These are phyloP conservation scores for Meteorus colon DNA, from an alignment of 2,888 invertebrate genomes.

Conservation along the genomic window DNA sequence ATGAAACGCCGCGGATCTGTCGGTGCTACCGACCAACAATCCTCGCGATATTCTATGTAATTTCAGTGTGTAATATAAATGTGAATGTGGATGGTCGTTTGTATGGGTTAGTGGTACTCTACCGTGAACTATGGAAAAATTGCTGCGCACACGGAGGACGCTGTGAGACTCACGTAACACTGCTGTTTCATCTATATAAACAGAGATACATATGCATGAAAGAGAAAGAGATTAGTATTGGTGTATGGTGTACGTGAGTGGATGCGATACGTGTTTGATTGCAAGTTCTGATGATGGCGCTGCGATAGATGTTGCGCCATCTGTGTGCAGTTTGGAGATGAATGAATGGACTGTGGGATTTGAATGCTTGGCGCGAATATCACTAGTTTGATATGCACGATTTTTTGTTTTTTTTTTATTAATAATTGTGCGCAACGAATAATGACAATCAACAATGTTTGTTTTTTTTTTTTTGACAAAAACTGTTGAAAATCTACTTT, in stretches of 20 bases:
- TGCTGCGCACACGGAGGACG: conserved; percentile 38
- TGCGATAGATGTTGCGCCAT: background rate
- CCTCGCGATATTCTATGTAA: conserved; percentile 18
- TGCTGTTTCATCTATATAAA: background rate
- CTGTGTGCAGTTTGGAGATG: background rate
- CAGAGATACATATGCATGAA: background rate
- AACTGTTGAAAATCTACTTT: background rate
- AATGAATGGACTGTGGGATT: background rate
- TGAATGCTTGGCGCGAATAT: background rate
- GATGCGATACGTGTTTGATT: background rate
- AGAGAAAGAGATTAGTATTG: background rate
- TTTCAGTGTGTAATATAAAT: conserved; percentile 26
- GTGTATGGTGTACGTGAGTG: background rate
- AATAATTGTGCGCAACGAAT: background rate
- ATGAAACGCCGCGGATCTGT: conserved; percentile 47
- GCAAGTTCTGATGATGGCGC: conserved; percentile 5
- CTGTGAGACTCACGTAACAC: conserved; percentile 5
- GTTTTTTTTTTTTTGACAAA: background rate
- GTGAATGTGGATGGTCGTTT: conserved; percentile 13
- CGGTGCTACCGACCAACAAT: conserved; percentile 34
- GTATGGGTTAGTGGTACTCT: background rate
- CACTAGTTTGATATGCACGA: background rate
- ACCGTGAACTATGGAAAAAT: conserved; percentile 23
- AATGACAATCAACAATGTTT: background rate
- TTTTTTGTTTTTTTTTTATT: background rate